phyloP scores from a whole-genome alignment of 2,113 vertebrate genomes.

The Salvelinus namaycush region DNA sequence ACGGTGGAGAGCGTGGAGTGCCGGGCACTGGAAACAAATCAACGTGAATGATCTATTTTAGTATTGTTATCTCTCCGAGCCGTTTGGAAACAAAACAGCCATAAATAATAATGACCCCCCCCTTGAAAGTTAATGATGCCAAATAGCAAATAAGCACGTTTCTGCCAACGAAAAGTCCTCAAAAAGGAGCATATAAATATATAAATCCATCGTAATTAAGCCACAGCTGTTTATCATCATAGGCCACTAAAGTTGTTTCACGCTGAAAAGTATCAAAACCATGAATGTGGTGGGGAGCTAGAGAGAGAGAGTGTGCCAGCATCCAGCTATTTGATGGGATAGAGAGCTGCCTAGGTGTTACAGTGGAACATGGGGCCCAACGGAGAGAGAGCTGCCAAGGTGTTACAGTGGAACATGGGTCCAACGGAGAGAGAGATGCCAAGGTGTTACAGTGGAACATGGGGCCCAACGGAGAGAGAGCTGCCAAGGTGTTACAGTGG shows the following conservation, averaged over 20 bases:
- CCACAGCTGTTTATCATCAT: slow-evolving; percentile 53
- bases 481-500: too few species aligned
- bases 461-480: too few species aligned
- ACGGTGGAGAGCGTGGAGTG: background rate
- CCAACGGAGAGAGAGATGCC: too few species aligned
- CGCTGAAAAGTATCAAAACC: background rate
- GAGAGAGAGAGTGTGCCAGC: slow-evolving; percentile 2
- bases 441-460: too few species aligned
- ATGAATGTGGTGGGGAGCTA: too few species aligned
- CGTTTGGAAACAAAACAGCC: slow-evolving; percentile 48
- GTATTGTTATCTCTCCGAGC: slow-evolving; percentile 7
- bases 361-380: too few species aligned
- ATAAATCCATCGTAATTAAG: slow-evolving; percentile 22
- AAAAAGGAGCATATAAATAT: slow-evolving; percentile 35
- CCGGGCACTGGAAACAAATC: slow-evolving; percentile 5
- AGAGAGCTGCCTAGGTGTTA: too few species aligned
- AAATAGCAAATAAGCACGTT: slow-evolving; percentile 56
- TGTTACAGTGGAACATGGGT: too few species aligned
- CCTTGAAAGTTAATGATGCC: slow-evolving; percentile 50
- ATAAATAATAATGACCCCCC: slow-evolving; percentile 53
- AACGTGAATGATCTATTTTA: background rate
- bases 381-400: too few species aligned
- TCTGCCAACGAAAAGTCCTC: slow-evolving; percentile 25
- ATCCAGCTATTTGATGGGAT: background rate
- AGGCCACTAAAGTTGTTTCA: slow-evolving; percentile 24